Evolutionary conservation across 1,140 invertebrate species (phyloP).

Genomic region (Trichomalopsis sarcophagae): DNA sequence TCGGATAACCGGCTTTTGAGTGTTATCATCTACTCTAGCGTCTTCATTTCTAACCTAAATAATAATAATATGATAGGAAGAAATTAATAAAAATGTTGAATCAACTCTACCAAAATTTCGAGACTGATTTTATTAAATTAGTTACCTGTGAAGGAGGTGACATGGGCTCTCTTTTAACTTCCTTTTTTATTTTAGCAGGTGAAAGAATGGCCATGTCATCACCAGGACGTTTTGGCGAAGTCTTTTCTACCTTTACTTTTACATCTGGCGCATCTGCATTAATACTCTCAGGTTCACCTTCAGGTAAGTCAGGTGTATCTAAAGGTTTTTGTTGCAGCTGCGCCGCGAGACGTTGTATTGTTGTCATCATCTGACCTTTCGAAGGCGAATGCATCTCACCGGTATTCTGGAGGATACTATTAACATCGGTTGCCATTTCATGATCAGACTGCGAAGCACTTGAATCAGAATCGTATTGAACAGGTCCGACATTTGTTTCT

Average conservation of each 20-base stretch:
- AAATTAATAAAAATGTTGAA: not conserved
- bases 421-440: slow-evolving; percentile 65
- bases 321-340: slow-evolving; percentile 60
- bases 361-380: slow-evolving; percentile 68
- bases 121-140: slow-evolving; percentile 11
- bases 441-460: slow-evolving; percentile 66
- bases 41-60: not conserved
- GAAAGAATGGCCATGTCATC: slow-evolving; percentile 41
- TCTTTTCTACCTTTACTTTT: slow-evolving; percentile 16
- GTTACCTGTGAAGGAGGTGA: not conserved
- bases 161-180: slow-evolving; percentile 28
- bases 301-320: slow-evolving; percentile 39
- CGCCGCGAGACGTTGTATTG: slow-evolving; percentile 69
- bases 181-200: slow-evolving; percentile 7
- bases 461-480: slow-evolving; percentile 64
- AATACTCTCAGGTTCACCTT: slow-evolving; percentile 29
- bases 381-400: slow-evolving; percentile 59
- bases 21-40: not conserved
- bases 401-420: slow-evolving; percentile 67
- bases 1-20: slow-evolving; percentile 61
- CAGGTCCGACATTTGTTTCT: slow-evolving; percentile 33
- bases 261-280: slow-evolving; percentile 20
- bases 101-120: not conserved
- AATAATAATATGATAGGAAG: not conserved
- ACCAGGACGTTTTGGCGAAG: not conserved